Evolutionary conservation across 2,113 vertebrate species (phyloP).

Genomic region (Salvelinus namaycush): DNA sequence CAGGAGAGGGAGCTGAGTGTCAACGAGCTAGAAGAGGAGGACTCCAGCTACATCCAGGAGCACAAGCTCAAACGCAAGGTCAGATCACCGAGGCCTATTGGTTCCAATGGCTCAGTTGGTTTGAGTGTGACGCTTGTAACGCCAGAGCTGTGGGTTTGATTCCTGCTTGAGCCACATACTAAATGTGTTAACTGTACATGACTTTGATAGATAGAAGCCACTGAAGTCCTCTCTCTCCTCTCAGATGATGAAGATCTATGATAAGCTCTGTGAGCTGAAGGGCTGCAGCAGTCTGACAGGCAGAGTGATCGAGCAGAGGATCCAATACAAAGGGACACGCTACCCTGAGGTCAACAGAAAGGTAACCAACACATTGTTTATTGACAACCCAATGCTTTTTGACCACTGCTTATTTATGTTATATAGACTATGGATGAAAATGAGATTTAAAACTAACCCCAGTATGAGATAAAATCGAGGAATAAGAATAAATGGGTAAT

Average conservation of each 20-base stretch:
- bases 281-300: constrained; percentile 81
- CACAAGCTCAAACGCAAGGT: constrained; percentile 86
- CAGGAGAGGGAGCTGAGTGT: constrained; percentile 84
- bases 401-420: too few species aligned
- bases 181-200: too few species aligned
- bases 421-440: too few species aligned
- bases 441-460: too few species aligned
- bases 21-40: constrained; percentile 78
- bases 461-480: too few species aligned
- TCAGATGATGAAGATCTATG: constrained; percentile 87
- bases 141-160: too few species aligned
- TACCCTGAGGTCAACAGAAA: constrained; percentile 87
- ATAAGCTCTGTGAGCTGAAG: constrained; percentile 88
- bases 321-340: constrained; percentile 78
- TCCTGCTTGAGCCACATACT: too few species aligned
- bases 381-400: too few species aligned
- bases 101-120: too few species aligned
- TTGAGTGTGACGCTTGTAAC: too few species aligned
- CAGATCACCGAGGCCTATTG: neutral
- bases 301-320: constrained; percentile 85
- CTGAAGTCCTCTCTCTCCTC: neutral
- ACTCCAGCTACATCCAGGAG: constrained; percentile 88
- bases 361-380: constrained; percentile 41
- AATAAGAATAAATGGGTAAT: too few species aligned
- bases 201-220: too few species aligned